Evolutionary conservation across 2,797 vertebrate genomes (phyloP).

Genomic region (Lophius americanus): DNA sequence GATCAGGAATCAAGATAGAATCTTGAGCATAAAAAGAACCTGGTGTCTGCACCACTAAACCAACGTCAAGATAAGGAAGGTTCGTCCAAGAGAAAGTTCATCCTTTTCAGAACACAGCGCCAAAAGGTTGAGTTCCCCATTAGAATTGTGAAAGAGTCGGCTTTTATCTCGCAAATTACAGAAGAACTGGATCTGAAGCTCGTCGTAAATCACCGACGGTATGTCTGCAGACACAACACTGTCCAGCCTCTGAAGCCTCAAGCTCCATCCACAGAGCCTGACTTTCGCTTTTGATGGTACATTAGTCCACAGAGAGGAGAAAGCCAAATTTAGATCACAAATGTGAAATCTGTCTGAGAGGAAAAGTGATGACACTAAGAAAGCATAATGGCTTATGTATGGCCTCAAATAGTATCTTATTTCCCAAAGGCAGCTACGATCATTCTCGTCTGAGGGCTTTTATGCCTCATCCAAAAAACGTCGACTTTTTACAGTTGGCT

Average conservation of each 20-base stretch:
- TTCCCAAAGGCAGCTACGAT: constrained; percentile 21
- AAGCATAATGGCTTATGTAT: constrained; percentile 8
- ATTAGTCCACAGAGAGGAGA: constrained; percentile 5
- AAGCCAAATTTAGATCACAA: not conserved
- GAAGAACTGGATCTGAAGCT: not conserved
- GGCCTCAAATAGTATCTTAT: not conserved
- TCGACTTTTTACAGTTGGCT: too few species aligned
- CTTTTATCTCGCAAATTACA: constrained; percentile 36
- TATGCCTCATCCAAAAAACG: too few species aligned
- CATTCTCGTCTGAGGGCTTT: too few species aligned
- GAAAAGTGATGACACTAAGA: not conserved
- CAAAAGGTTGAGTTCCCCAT: constrained; percentile 37
- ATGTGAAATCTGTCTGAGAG: not conserved
- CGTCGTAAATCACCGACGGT: constrained; percentile 27
- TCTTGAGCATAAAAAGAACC: constrained; percentile 67
- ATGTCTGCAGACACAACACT: constrained; percentile 53
- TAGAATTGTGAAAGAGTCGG: constrained; percentile 13
- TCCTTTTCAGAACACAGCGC: constrained; percentile 43
- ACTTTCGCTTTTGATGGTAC: constrained; percentile 1
- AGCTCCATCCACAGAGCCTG: not conserved
- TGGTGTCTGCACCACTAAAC: constrained; percentile 48
- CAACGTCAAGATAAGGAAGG: constrained; percentile 50
- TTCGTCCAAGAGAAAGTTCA: constrained; percentile 24
- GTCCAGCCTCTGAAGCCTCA: constrained; percentile 23
- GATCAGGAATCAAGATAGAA: constrained; percentile 54